Percentiles rank a stretch among this genome's conserved stretches.
phyloP scores from a whole-genome alignment of 2,797 vertebrate genomes.

The Propithecus perrieri region DNA sequence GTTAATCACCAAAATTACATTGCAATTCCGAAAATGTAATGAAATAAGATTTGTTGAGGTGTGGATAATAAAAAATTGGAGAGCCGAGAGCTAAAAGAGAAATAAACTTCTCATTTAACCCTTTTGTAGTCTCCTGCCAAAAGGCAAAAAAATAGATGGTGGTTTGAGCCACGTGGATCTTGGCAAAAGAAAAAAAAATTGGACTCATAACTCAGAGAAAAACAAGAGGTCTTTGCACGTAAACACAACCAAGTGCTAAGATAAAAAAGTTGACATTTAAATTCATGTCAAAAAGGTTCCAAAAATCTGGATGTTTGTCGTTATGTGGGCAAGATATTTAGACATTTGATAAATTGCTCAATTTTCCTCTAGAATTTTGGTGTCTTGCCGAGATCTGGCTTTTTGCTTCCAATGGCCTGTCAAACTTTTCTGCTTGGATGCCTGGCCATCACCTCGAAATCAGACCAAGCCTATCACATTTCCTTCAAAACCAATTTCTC shows the following conservation, averaged over 20 bases:
- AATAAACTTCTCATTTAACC: background rate
- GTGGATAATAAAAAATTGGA: slow-evolving; percentile 79
- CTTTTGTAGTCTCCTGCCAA: background rate
- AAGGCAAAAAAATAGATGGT: background rate
- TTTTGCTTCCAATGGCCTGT: background rate
- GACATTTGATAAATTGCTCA: slow-evolving; percentile 52
- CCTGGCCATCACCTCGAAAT: background rate
- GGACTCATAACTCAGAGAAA: background rate
- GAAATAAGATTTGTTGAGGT: slow-evolving; percentile 83
- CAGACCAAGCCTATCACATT: background rate
- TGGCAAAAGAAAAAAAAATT: background rate
- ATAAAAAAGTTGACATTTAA: slow-evolving; percentile 30
- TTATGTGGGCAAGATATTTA: slow-evolving; percentile 23
- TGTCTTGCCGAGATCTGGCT: background rate
- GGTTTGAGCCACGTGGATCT: background rate
- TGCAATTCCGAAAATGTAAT: slow-evolving; percentile 81
- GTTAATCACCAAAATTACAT: slow-evolving; percentile 84
- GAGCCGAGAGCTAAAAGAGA: background rate
- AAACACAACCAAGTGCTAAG: background rate
- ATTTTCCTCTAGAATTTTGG: background rate
- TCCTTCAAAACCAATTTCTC: background rate
- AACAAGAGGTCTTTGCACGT: slow-evolving; percentile 11
- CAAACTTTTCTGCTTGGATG: slow-evolving; percentile 13
- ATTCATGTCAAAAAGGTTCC: background rate
- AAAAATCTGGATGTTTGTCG: slow-evolving; percentile 37